Conservation (phyloP, 1,140 invertebrate species). For the Formica selysi region DNA sequence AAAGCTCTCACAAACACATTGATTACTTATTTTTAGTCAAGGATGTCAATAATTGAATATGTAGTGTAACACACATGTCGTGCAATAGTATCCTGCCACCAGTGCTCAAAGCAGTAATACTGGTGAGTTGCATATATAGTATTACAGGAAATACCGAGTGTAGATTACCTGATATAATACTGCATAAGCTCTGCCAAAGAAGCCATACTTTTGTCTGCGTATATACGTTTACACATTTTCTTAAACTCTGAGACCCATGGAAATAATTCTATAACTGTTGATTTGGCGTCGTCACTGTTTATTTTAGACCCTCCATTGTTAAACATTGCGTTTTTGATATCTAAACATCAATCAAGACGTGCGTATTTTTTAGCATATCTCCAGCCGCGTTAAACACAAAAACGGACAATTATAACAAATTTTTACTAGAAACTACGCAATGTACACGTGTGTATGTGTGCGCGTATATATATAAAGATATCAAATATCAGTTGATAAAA, state of each 20-base stretch:
- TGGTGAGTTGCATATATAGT: conserved; percentile 58
- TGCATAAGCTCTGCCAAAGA: conserved; percentile 77
- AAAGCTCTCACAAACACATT: not conserved
- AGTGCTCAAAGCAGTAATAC: conserved; percentile 75
- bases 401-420: not conserved
- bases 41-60: conserved; percentile 5
- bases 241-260: conserved; percentile 78
- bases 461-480: not conserved
- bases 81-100: conserved; percentile 58
- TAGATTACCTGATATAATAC: conserved; percentile 76
- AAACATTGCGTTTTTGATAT: conserved; percentile 67
- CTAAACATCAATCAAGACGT: conserved; percentile 62
- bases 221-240: conserved; percentile 71
- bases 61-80: conserved; percentile 9
- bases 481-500: conserved; percentile 5
- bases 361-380: not conserved
- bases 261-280: conserved; percentile 74
- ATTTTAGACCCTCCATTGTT: conserved; percentile 56
- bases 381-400: not conserved
- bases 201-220: conserved; percentile 71
- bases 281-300: conserved; percentile 71
- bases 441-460: no score
- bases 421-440: not conserved
- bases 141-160: conserved; percentile 15
- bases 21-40: conserved; percentile 2